Conservation (phyloP, 2,113 vertebrate species). For the Brachionichthys hirsutus region DNA sequence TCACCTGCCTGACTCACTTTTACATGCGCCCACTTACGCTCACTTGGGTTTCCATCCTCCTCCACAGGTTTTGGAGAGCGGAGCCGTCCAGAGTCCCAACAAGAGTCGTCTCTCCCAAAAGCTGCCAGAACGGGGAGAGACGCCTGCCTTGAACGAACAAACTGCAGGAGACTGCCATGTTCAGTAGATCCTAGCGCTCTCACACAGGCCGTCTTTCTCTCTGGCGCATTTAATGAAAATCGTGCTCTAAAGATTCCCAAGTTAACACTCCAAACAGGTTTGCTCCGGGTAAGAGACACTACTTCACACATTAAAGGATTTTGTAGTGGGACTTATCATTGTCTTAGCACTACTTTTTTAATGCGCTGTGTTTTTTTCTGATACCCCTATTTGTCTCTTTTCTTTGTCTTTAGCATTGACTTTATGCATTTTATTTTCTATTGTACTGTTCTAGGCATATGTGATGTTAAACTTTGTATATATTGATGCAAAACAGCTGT, state of each 20-base stretch:
- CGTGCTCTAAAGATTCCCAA: background rate
- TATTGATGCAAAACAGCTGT: background rate
- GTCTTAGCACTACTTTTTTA: background rate
- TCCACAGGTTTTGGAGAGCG: constrained; percentile 44
- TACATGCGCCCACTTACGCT: background rate
- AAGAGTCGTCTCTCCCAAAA: constrained; percentile 19
- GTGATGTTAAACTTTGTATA: constrained; percentile 11
- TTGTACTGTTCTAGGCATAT: background rate
- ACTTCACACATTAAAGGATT: background rate
- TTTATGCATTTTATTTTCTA: no score
- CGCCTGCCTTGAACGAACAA: constrained; percentile 12
- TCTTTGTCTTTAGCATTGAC: background rate
- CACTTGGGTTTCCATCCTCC: background rate
- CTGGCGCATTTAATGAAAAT: background rate
- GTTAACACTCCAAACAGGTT: no score
- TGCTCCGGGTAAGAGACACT: no score
- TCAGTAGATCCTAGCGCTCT: constrained; percentile 70
- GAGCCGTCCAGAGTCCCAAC: constrained; percentile 40
- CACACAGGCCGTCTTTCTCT: background rate
- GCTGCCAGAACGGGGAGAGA: constrained; percentile 56
- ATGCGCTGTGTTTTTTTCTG: background rate
- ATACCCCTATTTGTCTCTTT: constrained; percentile 4
- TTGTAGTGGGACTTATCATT: background rate
- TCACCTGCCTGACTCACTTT: background rate
- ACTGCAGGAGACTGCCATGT: constrained; percentile 81